Base-by-base conservation (phyloP, 2,113 vertebrate species). In the Phylloscopus whistleri region DNA sequence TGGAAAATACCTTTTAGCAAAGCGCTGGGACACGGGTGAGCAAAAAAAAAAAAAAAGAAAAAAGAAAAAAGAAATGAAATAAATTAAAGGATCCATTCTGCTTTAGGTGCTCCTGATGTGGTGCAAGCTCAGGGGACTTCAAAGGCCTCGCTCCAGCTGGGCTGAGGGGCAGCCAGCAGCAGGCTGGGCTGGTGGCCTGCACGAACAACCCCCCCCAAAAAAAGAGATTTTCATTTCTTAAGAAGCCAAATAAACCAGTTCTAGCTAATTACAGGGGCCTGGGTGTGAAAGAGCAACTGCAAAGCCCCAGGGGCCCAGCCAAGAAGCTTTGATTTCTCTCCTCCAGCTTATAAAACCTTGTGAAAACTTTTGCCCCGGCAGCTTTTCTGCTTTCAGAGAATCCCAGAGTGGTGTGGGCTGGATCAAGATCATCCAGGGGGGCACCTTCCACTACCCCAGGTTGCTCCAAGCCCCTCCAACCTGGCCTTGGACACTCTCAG, bases 271-370 rank as follows among this genome's bases (percentile, higher is more conserved):
- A 80, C 79, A 52, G 92, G 67, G 91, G 75, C 63, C 94, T 75
- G 87, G 92, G 95, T 88, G 95, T 83, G 94, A 97, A 95, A 95
- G 9, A 85, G 78, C 63, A 76, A 93, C 82, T 53, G 94, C 93
- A 59, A 90, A 93, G 85, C 95, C 91, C 83, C 92, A 2, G 68
- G 87, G 82, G 72, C 7, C 0, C 2, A 30, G 84, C 72, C 90
- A 67, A 63, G 72, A 6, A 24, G 46, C 87, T 95, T 91, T 80
- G 75, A 93, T 95, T 95, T 67, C 78, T 73, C 85, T 49, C 37
- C 72, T 22, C 13, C 55, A 63, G 75, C 68, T 77, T 51, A 58
- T 48, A 88, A 93, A 91, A 69, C 39, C 23, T 80, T 7, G 20
- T 24, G 59, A 56, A 51, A 76, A 63, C 41, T 88, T 92, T 8